A percentile compares a stretch with the other conserved stretches of the same genome.
Evolutionary conservation across 1,140 invertebrate genomes (phyloP).

Genomic region (Drosophila ironensis): DNA sequence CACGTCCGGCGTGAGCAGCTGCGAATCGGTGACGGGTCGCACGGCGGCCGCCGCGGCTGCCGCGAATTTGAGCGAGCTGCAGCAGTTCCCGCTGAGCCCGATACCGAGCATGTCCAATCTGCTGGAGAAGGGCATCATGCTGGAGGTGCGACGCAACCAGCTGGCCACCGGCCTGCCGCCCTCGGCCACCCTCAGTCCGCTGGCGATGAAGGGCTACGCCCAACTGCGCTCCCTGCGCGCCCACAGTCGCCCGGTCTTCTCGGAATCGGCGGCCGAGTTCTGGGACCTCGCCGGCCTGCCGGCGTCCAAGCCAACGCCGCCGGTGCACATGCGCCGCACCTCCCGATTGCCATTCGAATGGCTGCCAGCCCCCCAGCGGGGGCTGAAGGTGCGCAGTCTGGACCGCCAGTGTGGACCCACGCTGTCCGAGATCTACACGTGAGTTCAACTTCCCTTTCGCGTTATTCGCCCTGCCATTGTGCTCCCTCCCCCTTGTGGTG

Average conservation of each 20-base stretch:
- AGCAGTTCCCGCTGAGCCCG: conserved; percentile 88
- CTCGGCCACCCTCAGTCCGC: conserved; percentile 83
- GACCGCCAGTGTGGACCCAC: conserved; percentile 67
- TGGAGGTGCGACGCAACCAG: conserved; percentile 64
- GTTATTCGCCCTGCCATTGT: no score
- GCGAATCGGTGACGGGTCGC: conserved; percentile 86
- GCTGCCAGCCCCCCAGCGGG: conserved; percentile 59
- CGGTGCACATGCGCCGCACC: conserved; percentile 49
- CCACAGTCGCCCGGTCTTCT: conserved; percentile 84
- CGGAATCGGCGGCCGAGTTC: conserved; percentile 67
- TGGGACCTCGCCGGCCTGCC: conserved; percentile 69
- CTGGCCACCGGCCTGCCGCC: conserved; percentile 48
- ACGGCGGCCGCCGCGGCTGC: conserved; percentile 58
- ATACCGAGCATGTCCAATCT: conserved; percentile 90
- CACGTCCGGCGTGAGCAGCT: conserved; percentile 90
- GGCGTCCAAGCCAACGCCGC: no score
- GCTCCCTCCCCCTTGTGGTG: no score
- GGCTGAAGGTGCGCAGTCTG: conserved; percentile 67
- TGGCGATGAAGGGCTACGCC: conserved; percentile 91
- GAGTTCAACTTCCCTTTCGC: no score
- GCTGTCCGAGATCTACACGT: conserved; percentile 58
- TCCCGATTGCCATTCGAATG: no score
- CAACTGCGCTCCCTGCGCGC: conserved; percentile 88
- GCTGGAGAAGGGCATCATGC: conserved; percentile 67
- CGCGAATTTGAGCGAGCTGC: conserved; percentile 84